These are phyloP conservation scores for Scaptomyza montana DNA, from an alignment of 1,140 invertebrate species.

Conservation along the genomic window DNA sequence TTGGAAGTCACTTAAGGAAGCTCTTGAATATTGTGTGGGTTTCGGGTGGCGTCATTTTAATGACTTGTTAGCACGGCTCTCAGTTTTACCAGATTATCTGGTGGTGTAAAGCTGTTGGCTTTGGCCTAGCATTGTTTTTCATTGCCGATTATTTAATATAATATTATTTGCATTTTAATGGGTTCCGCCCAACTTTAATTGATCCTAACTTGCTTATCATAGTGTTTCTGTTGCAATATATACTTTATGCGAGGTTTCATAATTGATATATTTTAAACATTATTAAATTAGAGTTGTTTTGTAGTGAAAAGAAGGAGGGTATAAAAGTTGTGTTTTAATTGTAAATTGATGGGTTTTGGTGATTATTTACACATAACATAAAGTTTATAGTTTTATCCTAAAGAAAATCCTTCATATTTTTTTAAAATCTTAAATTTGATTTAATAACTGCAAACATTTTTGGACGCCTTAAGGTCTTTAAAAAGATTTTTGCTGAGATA, in stretches of 20 bases:
- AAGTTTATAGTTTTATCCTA: too few relatives aligned
- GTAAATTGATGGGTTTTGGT: too few relatives aligned
- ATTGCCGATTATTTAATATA: conserved; percentile 26
- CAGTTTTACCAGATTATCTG: conserved; percentile 22
- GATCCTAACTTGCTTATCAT: conserved; percentile 45
- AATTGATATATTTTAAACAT: conserved; percentile 2
- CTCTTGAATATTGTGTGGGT: conserved; percentile 7
- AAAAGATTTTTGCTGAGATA: too few relatives aligned
- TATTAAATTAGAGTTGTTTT: not conserved
- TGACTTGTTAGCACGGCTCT: conserved; percentile 43
- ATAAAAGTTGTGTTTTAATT: too few relatives aligned
- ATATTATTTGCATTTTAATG: conserved; percentile 67
- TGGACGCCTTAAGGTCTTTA: too few relatives aligned
- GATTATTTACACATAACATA: too few relatives aligned
- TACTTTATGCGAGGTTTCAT: not conserved
- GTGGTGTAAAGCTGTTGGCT: conserved; percentile 45
- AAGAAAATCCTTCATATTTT: too few relatives aligned
- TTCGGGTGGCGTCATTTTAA: conserved; percentile 60
- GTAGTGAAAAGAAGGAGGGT: not conserved
- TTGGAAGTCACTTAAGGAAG: conserved; percentile 47
- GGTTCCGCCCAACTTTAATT: conserved; percentile 57
- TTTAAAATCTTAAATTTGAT: too few relatives aligned
- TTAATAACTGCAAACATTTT: too few relatives aligned
- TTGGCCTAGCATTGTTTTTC: not conserved
- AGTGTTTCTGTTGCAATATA: conserved; percentile 12